phyloP scores from a whole-genome alignment of 2,113 vertebrate genomes.

The Prinia subflava region DNA sequence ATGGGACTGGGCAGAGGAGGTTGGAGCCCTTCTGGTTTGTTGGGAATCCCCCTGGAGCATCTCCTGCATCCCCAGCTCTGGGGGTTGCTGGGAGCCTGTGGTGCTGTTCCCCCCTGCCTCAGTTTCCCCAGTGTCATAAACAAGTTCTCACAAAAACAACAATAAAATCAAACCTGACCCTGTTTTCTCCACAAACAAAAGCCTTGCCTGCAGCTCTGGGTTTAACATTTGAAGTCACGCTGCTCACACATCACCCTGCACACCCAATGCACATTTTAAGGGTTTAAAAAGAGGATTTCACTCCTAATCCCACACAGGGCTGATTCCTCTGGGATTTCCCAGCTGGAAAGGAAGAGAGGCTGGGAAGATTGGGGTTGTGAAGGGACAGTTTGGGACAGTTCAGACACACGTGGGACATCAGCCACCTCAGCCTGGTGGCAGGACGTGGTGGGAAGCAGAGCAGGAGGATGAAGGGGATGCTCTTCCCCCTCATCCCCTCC shows the following conservation, averaged over 20 bases:
- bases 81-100: neutral
- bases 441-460: conserved; percentile 13
- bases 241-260: neutral
- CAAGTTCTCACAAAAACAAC: neutral
- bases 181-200: neutral
- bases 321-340: neutral
- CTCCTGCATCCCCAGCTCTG: neutral
- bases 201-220: neutral
- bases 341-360: neutral
- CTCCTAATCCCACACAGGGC: neutral
- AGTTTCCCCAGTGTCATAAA: neutral
- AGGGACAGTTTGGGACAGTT: neutral
- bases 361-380: neutral
- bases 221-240: neutral
- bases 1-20: neutral
- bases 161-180: neutral
- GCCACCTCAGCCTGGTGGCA: conserved; percentile 49
- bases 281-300: neutral
- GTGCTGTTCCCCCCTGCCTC: neutral
- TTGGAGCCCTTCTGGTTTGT: neutral
- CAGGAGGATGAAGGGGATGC: neutral
- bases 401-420: neutral
- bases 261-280: neutral
- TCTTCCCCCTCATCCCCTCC: neutral
- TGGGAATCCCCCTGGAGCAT: neutral